Evolutionary conservation across 2,888 invertebrate genomes (phyloP).

Genomic region (Leucophenga montana): DNA sequence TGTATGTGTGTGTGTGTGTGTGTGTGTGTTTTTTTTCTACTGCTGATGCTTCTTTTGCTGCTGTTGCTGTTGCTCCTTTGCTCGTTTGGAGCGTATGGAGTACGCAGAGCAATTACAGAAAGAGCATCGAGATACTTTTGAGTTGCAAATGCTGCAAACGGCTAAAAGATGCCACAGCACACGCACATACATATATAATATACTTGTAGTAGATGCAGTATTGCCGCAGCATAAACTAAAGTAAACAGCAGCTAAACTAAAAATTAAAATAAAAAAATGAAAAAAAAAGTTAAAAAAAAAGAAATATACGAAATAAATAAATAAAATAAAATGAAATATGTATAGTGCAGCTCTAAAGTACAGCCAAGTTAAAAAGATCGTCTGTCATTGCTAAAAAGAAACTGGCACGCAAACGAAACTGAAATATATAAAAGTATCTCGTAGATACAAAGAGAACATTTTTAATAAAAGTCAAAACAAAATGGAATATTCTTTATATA

Average conservation of each 20-base stretch:
- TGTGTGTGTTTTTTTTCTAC: neutral
- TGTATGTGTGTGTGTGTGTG: no score
- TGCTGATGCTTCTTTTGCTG: neutral
- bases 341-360: no score
- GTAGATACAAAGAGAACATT: no score
- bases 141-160: slow-evolving; percentile 1
- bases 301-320: slow-evolving; percentile 18
- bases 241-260: slow-evolving; percentile 1
- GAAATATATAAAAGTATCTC: no score
- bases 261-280: slow-evolving; percentile 23
- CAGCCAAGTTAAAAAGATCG: no score
- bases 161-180: neutral
- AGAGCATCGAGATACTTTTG: slow-evolving; percentile 28
- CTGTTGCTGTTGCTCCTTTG: slow-evolving; percentile 9
- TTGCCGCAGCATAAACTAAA: neutral
- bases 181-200: neutral
- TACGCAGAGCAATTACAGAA: slow-evolving; percentile 32
- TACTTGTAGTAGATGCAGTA: no score
- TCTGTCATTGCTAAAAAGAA: no score
- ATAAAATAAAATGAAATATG: neutral
- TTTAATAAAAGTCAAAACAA: no score
- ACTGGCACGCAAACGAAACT: no score
- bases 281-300: slow-evolving; percentile 22
- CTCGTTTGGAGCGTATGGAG: slow-evolving; percentile 9
- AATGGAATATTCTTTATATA: no score